Base-by-base conservation (phyloP, 1,140 invertebrate genomes). In the Lasaia peninsularis region DNA sequence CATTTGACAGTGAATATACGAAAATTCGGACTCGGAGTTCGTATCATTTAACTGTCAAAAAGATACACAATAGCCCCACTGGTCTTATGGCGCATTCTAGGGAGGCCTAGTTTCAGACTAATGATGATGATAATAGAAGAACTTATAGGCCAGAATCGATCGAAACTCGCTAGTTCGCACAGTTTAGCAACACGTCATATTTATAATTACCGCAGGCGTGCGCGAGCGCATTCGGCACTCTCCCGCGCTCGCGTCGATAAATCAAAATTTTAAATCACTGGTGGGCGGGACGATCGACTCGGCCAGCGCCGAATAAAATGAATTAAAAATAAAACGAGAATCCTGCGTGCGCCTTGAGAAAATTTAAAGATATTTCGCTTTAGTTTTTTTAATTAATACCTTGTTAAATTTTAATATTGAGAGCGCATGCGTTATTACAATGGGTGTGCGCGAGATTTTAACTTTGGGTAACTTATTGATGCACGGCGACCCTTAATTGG, bases 391-490 rank as follows among this genome's bases (percentile, higher is more conserved):
- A 88, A 88, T 88, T 88, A 86, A 88, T 88, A 88, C 85, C 85
- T 88, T 88, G 85, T 88, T 88, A 88, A 88, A 88, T 85, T 88
- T 88, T 86, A 85, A 88, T 88, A 85, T 88, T 79, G 81, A 85
- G 80, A 71, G 78, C 83, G 73, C 69, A 84, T 73, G 73, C 81
- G 75, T 86, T 86, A 85, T 86, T 86, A 86, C 83, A 82, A 85
- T 86, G 81, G 81, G 83, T 86, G 81, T 86, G 81, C 77, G 76
- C 63, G 76, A 80, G 80, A 85, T 85, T 85, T 83, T 75, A 85
- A 85, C 79, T 75, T 76, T 79, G 69, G 75, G 78, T 84, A 81
- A 85, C 78, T 75, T 87, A 87, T 83, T 81, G 81, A 76, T 67
- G 68, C 67, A 67, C 66, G 67, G 60, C 69, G 67, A 66, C 69